phyloP scores from a whole-genome alignment of 2,113 vertebrate genomes.

The Sorex fumeus region DNA sequence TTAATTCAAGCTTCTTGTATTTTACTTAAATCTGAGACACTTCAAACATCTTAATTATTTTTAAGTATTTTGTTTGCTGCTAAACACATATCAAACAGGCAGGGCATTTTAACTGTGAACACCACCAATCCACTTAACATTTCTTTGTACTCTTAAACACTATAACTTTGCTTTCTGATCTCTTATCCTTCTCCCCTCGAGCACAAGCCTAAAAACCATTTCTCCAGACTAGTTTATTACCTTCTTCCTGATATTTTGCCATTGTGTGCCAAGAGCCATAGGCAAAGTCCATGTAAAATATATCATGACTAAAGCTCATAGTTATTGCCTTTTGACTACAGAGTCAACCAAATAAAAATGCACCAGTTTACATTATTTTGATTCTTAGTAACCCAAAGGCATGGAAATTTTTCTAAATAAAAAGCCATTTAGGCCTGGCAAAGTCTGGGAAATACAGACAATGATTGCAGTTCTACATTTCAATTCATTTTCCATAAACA shows the following conservation, averaged over 20 bases:
- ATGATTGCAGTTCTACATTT: constrained; percentile 68
- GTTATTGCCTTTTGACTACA: constrained; percentile 51
- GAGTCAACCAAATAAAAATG: constrained; percentile 60
- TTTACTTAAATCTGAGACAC: background rate
- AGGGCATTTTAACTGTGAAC: background rate
- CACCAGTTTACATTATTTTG: constrained; percentile 64
- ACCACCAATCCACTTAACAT: background rate
- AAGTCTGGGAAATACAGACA: constrained; percentile 49
- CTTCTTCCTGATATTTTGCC: background rate
- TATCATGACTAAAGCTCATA: constrained; percentile 19
- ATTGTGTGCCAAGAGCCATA: background rate
- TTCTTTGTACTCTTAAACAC: background rate
- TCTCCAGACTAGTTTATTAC: background rate
- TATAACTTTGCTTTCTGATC: background rate
- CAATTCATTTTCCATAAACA: constrained; percentile 74
- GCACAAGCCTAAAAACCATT: background rate
- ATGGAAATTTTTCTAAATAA: constrained; percentile 74
- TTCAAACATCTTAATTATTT: background rate
- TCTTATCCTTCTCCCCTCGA: background rate
- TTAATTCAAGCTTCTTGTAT: constrained; percentile 5
- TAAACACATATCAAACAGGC: background rate
- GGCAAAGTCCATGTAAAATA: constrained; percentile 54
- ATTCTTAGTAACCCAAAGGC: constrained; percentile 66
- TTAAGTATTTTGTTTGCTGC: background rate
- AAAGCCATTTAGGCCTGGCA: constrained; percentile 52